Evolutionary conservation across 1,140 invertebrate genomes (phyloP).

Genomic region (Drosophila leontia): DNA sequence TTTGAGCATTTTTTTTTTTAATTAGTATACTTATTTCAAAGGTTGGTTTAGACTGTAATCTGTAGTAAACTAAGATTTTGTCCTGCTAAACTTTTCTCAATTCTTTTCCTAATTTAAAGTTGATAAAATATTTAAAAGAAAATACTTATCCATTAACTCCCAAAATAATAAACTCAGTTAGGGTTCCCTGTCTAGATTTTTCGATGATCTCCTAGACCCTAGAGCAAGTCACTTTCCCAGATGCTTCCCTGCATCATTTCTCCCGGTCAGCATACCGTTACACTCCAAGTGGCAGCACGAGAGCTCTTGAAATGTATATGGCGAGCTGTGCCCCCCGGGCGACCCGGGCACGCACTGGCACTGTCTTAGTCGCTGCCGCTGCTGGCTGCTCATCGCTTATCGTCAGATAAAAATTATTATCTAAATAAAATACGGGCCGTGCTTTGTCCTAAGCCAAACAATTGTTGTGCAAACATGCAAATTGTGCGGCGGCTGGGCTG

Average conservation of each 20-base stretch:
- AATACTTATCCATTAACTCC: neutral
- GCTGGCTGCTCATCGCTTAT: slow-evolving; percentile 46
- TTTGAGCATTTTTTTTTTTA: neutral
- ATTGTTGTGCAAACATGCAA: slow-evolving; percentile 84
- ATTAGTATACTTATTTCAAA: neutral
- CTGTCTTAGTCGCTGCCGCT: slow-evolving; percentile 10
- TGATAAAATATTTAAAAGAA: neutral
- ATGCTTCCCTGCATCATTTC: slow-evolving; percentile 12
- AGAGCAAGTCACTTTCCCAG: slow-evolving; percentile 21
- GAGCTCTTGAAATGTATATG: slow-evolving; percentile 38
- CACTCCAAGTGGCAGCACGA: slow-evolving; percentile 15
- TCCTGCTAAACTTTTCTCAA: neutral
- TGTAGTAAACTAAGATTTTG: neutral
- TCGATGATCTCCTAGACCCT: neutral
- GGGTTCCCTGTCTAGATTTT: neutral
- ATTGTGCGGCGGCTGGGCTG: slow-evolving; percentile 68
- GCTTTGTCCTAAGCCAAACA: slow-evolving; percentile 77
- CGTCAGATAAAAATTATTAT: slow-evolving; percentile 78
- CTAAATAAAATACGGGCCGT: slow-evolving; percentile 77
- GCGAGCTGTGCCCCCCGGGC: slow-evolving; percentile 24
- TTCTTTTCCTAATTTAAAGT: neutral
- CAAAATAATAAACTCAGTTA: neutral
- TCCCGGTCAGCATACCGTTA: slow-evolving; percentile 56
- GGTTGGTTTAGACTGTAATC: neutral
- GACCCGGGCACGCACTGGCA: slow-evolving; percentile 50